Base-by-base conservation (phyloP, 2,797 vertebrate genomes). In the Phalanger gymnotis region DNA sequence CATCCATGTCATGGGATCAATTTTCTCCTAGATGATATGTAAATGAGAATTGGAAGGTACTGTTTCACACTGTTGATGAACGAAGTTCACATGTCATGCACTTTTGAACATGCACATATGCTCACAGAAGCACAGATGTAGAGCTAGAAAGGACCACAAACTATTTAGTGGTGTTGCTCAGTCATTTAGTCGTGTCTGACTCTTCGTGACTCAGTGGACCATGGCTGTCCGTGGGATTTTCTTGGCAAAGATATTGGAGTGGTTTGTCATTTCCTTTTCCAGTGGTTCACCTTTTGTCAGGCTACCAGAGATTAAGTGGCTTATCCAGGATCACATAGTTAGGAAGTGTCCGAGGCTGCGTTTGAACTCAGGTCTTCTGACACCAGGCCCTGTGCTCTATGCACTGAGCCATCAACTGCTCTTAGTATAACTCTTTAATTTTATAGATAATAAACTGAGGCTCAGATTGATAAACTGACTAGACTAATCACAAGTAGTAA, bases 31-130 rank as follows among this genome's bases (percentile, higher is more conserved):
- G 16, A 51, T n/a, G 53, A 56, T 61, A 25, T 40, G 0, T 28
- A 6, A 54, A 95, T 87, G 91, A 54, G 30, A 94, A 47, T 52
- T 94, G 95, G 92, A 97, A 40, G 52, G 2, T 9, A 94, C 22
- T 3, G 34, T 53, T 2, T 94, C 91, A 40, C 53, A 92, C 92
- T 94, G 52, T 94, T 57, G 55, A 95, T 0, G 34, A 40, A 6
- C 30, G 91, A 95, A 89, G 53, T 54, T 92, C 87, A 61, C 0
- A 90, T 9, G 4, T 7, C 6, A n/a, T 55, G 81, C 92, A 90
- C 56, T 53, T 52, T 34, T 73, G 53, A 56, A 92, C 53, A 89
- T n/a, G 58, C 22, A n/a, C n/a, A 40, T n/a, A 73, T 14, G 5
- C 19, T 73, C 34, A 19, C 61, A 73, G 34, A 73, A 73, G 16